Evolutionary conservation across 92 coral and sea anemone species (phyloP), one percentile per base, ranked within the genome.

Genomic region (Parazoanthus swiftii): DNA sequence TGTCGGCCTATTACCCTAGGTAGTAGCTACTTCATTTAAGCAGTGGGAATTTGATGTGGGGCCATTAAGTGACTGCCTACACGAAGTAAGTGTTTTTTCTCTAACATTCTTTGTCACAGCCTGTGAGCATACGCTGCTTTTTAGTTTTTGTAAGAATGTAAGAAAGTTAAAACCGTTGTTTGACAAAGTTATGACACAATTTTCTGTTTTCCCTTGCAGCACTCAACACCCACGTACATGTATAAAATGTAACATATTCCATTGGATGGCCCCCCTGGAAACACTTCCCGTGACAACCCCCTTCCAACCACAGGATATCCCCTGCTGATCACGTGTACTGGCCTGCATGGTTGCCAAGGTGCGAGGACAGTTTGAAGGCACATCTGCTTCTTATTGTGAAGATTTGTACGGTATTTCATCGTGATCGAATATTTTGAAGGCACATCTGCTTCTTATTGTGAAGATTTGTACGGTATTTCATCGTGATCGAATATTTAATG

Each of bases 231-330:
- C 33, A 11, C 35, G 71, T 8, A 63, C 48, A 63, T 67, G 26
- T 35, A 81, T 66, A 81, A 58, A 58, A 74, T 81, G 75, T 81
- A 81, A 81, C 65, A 81, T 81, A 81, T 81, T 59, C 48, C 74
- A 11, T 3, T 25, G 8, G 50, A 15, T 65, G 25, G 33, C 35
- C 85, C 13, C 20, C 46, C 7, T 14, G 6, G 71, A 51, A 35
- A 21, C n/a, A 14, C 48, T 33, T 20, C 71, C 38, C 51, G 10
- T 76, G 46, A 10, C 14, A 38, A 18, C 78, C 23, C 54, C 35
- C 23, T 44, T 76, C 51, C 8, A 35, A 74, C 21, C 78, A 74
- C 44, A 8, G 13, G 78, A 74, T 36, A 33, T 35, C 6, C 46
- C 59, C 23, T 39, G 25, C 48, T 79, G 66, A 29, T 37, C 67